Evolutionary conservation across 2,113 vertebrate genomes (phyloP).

Genomic region (Varanus salvator): DNA sequence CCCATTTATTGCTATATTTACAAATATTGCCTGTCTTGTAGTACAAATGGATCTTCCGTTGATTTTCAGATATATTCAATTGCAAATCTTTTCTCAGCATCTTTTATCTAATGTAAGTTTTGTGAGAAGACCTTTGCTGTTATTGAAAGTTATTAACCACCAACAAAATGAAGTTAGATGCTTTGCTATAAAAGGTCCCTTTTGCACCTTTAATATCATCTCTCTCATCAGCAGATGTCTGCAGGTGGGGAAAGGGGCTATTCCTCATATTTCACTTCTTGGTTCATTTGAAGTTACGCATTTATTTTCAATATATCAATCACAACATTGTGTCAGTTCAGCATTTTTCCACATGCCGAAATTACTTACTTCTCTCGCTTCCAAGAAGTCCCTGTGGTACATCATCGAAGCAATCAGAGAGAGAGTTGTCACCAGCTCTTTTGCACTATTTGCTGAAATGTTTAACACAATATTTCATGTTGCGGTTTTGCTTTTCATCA

Average conservation of each 20-base stretch:
- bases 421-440: background rate
- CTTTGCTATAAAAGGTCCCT: background rate
- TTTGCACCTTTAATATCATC: background rate
- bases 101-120: background rate
- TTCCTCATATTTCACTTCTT: background rate
- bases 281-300: background rate
- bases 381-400: background rate
- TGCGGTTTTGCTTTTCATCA: background rate
- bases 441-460: background rate
- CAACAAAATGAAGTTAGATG: too few relatives aligned
- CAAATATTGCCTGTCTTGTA: background rate
- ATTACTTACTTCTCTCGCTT: background rate
- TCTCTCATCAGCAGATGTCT: background rate
- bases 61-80: background rate
- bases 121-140: background rate
- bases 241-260: background rate
- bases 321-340: background rate
- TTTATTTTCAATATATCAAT: slow-evolving; percentile 5
- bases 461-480: background rate
- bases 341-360: background rate
- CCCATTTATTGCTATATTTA: background rate
- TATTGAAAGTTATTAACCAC: background rate
- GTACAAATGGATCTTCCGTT: background rate
- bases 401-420: background rate
- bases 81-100: background rate